Base-by-base conservation (phyloP, 2,888 invertebrate genomes). In the Scotopteryx bipunctaria region DNA sequence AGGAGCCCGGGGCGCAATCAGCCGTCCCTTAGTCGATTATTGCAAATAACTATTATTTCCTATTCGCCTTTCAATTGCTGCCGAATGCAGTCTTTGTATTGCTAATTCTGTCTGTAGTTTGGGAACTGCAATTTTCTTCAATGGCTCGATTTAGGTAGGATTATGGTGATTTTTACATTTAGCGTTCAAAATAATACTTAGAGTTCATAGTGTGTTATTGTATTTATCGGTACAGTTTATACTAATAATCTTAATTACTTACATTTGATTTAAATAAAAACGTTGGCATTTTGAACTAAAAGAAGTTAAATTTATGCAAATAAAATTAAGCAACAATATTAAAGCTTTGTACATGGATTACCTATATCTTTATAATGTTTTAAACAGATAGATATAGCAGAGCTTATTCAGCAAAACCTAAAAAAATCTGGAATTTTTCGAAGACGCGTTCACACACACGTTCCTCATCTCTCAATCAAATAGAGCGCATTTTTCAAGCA, bases 1-100 rank as follows among this genome's bases (percentile, higher is more conserved):
- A 67, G 19, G n/a, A 57, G 78, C 85, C 83, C 73, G 71, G 74
- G 81, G 87, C 83, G 85, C 86, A 89, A 89, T 89, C 88, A 89
- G 78, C 78, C 87, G 73, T 86, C 89, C 90, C 88, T 85, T 82
- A 78, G 76, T 68, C 85, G 88, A 90, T 89, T 90, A 81, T 80
- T 66, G 78, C 79, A 78, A 82, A 82, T 86, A 86, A 86, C 86
- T 86, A 85, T 86, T 84, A 86, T 86, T 83, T 78, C 64, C 74
- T 70, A 23, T 43, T 73, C 79, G 70, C 78, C 77, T 73, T 81
- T 78, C 83, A 85, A 83, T 83, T 81, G 83, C 75, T 78, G 59
- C 67, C 74, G 73, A 81, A 76, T 75, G 71, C 77, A 71, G 63
- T 72, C 79, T 82, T 82, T 82, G 81, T 82, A 74, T 80, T 86